A percentile compares a stretch with the other conserved stretches of the same genome.
phyloP scores from a whole-genome alignment of 2,113 vertebrate species.

The Peromyscus maniculatus region DNA sequence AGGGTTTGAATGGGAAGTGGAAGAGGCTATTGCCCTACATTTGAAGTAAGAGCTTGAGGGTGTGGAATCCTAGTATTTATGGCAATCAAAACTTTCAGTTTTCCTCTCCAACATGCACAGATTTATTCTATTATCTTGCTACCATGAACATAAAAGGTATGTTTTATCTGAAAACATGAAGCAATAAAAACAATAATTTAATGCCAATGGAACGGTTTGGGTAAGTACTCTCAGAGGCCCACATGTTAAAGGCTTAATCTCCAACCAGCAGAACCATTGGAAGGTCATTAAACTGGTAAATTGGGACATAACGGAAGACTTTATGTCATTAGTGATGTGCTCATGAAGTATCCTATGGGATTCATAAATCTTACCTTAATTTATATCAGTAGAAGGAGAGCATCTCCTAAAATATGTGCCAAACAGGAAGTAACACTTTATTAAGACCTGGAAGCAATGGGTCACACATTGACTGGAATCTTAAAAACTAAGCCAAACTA shows the following conservation, averaged over 20 bases:
- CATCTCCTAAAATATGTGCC: background rate
- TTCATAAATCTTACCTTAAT: background rate
- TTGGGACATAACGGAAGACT: too few species aligned
- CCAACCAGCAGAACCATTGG: background rate
- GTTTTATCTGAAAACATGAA: background rate
- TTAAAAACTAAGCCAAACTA: background rate
- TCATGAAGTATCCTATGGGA: accelerated
- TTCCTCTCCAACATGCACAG: background rate
- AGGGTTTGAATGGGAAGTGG: background rate
- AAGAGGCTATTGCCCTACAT: background rate
- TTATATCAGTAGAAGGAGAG: background rate
- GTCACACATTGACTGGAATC: background rate
- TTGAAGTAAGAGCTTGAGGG: background rate
- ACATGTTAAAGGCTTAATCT: background rate
- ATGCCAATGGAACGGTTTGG: background rate
- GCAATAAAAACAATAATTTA: background rate
- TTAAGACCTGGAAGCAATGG: too few species aligned
- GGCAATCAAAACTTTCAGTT: background rate
- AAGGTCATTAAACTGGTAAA: background rate
- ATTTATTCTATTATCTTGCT: background rate
- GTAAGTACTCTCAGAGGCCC: too few species aligned
- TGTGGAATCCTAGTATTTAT: background rate
- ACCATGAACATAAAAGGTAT: background rate
- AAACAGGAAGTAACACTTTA: accelerated
- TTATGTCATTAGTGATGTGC: background rate